These are phyloP conservation scores for Molossus molossus DNA, from an alignment of 2,797 vertebrate species.

Conservation along the genomic window DNA sequence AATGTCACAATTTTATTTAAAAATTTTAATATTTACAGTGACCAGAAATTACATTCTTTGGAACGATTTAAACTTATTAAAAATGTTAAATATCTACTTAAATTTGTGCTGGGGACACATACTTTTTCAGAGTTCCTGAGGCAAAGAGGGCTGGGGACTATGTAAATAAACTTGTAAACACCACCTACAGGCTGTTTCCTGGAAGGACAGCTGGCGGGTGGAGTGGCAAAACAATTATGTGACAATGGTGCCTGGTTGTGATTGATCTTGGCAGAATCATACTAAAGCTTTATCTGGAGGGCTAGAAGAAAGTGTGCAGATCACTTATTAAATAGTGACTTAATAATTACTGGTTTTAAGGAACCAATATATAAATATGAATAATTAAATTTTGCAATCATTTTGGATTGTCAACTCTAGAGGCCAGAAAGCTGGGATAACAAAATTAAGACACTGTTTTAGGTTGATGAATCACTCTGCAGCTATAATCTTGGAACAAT, in stretches of 20 bases:
- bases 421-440: not conserved
- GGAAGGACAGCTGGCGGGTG: not conserved
- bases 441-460: not conserved
- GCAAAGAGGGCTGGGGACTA: too few relatives aligned
- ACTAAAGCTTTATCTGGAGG: not conserved
- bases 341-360: conserved; percentile 11
- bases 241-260: not conserved
- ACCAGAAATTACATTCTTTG: not conserved
- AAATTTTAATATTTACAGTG: conserved; percentile 38
- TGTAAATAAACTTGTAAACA: not conserved
- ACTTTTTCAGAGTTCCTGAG: not conserved
- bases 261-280: not conserved
- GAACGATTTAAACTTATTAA: conserved; percentile 8
- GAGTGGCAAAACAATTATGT: not conserved
- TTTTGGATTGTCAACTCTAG: not conserved
- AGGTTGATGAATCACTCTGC: not conserved
- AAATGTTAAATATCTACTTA: conserved; percentile 20
- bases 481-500: not conserved
- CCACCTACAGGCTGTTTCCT: not conserved
- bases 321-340: not conserved
- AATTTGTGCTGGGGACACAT: not conserved
- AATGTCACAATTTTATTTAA: conserved; percentile 36
- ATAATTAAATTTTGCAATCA: not conserved
- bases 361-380: not conserved
- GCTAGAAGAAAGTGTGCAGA: not conserved